Evolutionary conservation across 2,888 invertebrate genomes (phyloP), one percentile per base, ranked within the genome.

Genomic region (Lithophane leautieri): DNA sequence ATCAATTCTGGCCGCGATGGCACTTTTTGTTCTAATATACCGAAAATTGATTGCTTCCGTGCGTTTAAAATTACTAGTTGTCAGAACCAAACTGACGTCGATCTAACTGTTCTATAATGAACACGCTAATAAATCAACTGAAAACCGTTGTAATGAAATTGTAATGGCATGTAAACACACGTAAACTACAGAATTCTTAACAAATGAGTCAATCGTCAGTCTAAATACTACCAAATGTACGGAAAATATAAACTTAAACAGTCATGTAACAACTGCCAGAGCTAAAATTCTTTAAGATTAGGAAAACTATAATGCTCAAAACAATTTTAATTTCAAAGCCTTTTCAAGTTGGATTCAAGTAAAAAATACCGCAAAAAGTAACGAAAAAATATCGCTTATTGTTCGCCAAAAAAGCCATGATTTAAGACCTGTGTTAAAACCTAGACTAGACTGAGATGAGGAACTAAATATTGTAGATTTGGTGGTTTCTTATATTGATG

Each of bases 231-330:
- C 65, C 67, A 54, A 81, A 78, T 76, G 76, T 71, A 74, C 73
- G 73, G 76, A 78, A 84, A 81, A n/a, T n/a, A n/a, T n/a, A n/a
- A n/a, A 63, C 76, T 63, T 80, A 71, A 76, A 69, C 73, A 82
- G 61, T 69, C 54, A 84, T 74, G 69, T 75, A 74, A 58, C 67
- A 67, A 79, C 73, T 78, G 70, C 76, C 67, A 62, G 16, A 71
- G 56, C 62, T 72, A 77, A 74, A 78, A 72, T 68, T 79, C 62
- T 76, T 61, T 1, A 68, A 67, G 25, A 83, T 82, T 85, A 62
- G n/a, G 44, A 71, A 76, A 83, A 82, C 52, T 61, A 68, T 81
- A 68, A 68, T 40, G 63, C 52, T 73, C n/a, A 25, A 69, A 68
- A 81, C n/a, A 62, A 56, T 47, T 67, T 67, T 65, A 63, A 74